Conservation (phyloP, 2,888 invertebrate species). For the Nemotelus nigrinus region DNA sequence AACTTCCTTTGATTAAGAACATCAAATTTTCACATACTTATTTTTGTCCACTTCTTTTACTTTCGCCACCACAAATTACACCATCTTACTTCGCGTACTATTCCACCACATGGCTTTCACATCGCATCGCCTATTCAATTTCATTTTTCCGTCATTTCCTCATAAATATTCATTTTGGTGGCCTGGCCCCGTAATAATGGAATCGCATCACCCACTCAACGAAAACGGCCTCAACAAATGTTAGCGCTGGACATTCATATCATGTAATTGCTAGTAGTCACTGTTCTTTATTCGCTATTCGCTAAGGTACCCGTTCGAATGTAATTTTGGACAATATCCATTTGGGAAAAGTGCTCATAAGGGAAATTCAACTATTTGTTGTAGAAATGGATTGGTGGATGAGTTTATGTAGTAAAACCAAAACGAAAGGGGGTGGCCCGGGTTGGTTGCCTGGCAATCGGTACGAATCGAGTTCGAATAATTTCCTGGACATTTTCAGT, state of each 20-base stretch:
- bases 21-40: too few relatives aligned
- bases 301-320: background rate
- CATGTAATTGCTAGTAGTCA: background rate
- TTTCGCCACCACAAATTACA: too few relatives aligned
- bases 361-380: background rate
- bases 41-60: too few relatives aligned
- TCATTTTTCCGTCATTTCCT: background rate
- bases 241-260: background rate
- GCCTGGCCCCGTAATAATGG: background rate
- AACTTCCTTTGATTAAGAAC: too few relatives aligned
- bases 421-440: too few relatives aligned
- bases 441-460: too few relatives aligned
- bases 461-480: background rate
- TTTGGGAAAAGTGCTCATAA: background rate
- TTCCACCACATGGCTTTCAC: too few relatives aligned
- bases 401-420: too few relatives aligned
- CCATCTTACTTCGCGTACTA: too few relatives aligned
- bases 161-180: slow-evolving; percentile 5
- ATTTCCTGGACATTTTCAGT: slow-evolving; percentile 7
- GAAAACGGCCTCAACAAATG: slow-evolving; percentile 14
- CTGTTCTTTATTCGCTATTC: too few relatives aligned
- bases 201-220: background rate
- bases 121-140: too few relatives aligned
- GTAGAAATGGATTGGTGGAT: too few relatives aligned
- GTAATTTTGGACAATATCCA: background rate